Conservation (phyloP, 2,888 invertebrate species). For the Oxycera nigricornis region DNA sequence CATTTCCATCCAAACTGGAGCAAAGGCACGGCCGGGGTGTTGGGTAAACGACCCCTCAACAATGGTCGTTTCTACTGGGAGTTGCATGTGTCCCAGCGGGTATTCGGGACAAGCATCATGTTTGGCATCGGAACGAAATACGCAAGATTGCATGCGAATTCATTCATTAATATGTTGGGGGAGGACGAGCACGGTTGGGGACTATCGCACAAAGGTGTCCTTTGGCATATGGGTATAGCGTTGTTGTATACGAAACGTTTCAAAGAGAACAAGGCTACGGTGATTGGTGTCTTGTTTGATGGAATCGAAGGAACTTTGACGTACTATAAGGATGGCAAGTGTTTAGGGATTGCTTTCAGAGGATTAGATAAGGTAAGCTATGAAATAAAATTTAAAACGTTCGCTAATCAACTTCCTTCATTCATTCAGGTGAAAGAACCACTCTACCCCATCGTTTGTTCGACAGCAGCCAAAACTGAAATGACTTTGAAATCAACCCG, state of each 20-base stretch:
- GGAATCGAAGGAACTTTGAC: constrained; percentile 73
- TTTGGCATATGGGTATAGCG: constrained; percentile 73
- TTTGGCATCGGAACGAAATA: constrained; percentile 71
- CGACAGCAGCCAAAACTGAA: constrained; percentile 78
- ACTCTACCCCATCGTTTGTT: constrained; percentile 73
- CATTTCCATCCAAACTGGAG: constrained; percentile 80
- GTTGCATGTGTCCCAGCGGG: constrained; percentile 67
- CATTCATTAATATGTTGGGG: constrained; percentile 75
- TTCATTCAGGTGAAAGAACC: constrained; percentile 66
- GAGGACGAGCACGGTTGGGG: constrained; percentile 76
- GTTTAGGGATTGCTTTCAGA: constrained; percentile 74
- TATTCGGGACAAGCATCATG: constrained; percentile 80
- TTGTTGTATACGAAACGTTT: constrained; percentile 72
- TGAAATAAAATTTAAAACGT: background rate
- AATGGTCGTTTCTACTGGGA: constrained; percentile 73
- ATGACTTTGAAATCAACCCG: constrained; percentile 70
- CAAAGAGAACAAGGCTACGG: constrained; percentile 72
- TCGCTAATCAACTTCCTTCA: background rate
- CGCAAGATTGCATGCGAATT: constrained; percentile 70
- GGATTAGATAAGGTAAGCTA: constrained; percentile 65
- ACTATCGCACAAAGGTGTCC: constrained; percentile 73
- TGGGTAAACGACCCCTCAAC: constrained; percentile 72
- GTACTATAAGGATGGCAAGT: constrained; percentile 74
- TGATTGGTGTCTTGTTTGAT: constrained; percentile 73
- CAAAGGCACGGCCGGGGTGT: constrained; percentile 75